phyloP scores from a whole-genome alignment of 1,140 invertebrate species.

The Hylaeus volcanicus region DNA sequence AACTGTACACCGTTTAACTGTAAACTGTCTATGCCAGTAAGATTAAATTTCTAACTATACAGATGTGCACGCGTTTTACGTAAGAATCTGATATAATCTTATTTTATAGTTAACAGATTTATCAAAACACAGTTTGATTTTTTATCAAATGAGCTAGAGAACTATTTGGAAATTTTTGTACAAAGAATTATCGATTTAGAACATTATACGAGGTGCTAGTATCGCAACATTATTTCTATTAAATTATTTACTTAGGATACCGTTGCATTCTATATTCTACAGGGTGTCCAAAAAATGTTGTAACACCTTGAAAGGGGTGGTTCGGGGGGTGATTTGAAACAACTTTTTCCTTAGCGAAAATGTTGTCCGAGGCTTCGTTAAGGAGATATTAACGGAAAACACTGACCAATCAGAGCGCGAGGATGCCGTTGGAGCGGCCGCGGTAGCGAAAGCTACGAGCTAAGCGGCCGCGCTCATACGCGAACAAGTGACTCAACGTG shows the following conservation, averaged over 20 bases:
- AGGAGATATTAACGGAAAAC: too few relatives aligned
- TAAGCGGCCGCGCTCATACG: too few relatives aligned
- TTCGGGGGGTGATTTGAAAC: too few relatives aligned
- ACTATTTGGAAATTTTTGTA: not conserved
- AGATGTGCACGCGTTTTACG: not conserved
- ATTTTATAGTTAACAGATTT: not conserved
- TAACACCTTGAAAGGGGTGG: too few relatives aligned
- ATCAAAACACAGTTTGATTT: not conserved
- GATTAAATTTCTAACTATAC: slow-evolving; percentile 33
- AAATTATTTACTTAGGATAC: not conserved
- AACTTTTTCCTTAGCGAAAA: too few relatives aligned
- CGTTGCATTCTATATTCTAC: not conserved
- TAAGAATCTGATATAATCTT: not conserved
- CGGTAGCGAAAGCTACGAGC: too few relatives aligned
- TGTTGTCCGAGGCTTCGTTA: too few relatives aligned
- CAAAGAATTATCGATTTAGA: not conserved
- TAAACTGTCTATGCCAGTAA: slow-evolving; percentile 35
- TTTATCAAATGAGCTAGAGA: not conserved
- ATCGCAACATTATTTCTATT: not conserved
- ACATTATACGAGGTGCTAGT: not conserved
- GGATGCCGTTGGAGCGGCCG: too few relatives aligned
- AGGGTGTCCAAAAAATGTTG: too few relatives aligned
- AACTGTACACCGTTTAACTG: slow-evolving; percentile 49
- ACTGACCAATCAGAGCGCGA: too few relatives aligned
- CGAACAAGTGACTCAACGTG: too few relatives aligned